Base-by-base conservation (phyloP, 1,140 invertebrate species). In the Eumeta japonica region DNA sequence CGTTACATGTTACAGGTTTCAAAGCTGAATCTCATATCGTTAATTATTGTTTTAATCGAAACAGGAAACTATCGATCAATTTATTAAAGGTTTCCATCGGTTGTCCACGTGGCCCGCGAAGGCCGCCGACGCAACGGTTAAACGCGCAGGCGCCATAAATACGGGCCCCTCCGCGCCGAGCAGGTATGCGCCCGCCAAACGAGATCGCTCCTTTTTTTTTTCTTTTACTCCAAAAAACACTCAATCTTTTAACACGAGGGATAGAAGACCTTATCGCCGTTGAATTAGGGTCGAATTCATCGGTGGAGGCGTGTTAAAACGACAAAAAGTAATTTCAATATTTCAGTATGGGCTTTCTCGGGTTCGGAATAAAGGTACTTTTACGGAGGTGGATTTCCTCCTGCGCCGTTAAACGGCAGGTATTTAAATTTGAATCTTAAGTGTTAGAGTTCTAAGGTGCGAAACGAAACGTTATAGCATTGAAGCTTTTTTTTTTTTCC, bases 61-160 rank as follows among this genome's bases (percentile, higher is more conserved):
- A 41, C 35, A 30, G 54, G 58, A 58, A 62, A 58, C 55, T 52
- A 58, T 63, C 61, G 56, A 59, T 63, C 62, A 60, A 43, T 50
- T 59, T 70, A 73, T 70, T 65, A 64, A 73, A 65, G 46, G 56
- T 66, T 64, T 64, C n/a, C n/a, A n/a, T n/a, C n/a, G n/a, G n/a
- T n/a, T n/a, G n/a, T n/a, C n/a, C n/a, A n/a, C n/a, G n/a, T n/a
- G n/a, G n/a, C n/a, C n/a, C n/a, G n/a, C n/a, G n/a, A n/a, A n/a
- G n/a, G n/a, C n/a, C n/a, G n/a, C n/a, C n/a, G n/a, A n/a, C n/a
- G n/a, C n/a, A n/a, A n/a, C n/a, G n/a, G n/a, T n/a, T n/a, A n/a
- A n/a, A n/a, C n/a, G n/a, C n/a, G n/a, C n/a, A n/a, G 62, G 65
- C 68, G 68, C 65, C 68, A 67, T 73, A 73, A 73, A 73, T 71